Evolutionary conservation across 2,797 vertebrate genomes (phyloP), one percentile per base, ranked within the genome.

Genomic region (Apogon hyalosoma): DNA sequence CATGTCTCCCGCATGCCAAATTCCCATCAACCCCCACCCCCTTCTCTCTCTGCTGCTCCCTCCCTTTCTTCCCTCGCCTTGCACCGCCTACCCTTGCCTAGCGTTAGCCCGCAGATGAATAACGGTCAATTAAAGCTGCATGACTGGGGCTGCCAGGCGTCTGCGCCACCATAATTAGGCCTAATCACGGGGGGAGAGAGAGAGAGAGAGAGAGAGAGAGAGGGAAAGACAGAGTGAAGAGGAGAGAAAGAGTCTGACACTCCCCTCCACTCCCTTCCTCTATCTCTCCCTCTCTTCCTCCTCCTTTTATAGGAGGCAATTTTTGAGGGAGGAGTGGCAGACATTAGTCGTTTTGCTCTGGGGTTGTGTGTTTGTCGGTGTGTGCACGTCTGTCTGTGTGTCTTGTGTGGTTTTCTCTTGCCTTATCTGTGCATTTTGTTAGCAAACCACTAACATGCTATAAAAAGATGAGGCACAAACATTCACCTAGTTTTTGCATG

Each of bases 121-220:
- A 96, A 96, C 93, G 96, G 94, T 94, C 96, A 96, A 97, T 97
- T 97, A 97, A 96, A 96, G 95, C 95, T 93, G 94, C 95, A 90
- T 93, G 95, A 94, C 94, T 93, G 94, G 90, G 95, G 94, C 95
- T 88, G 93, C 93, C 95, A 95, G 95, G 95, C 92, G 95, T 93
- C 94, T 95, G 94, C 90, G 95, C 94, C 94, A 95, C 96, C 89
- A 94, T 96, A 97, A 97, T 97, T 97, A 97, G 96, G 95, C 92
- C 94, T 96, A 96, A 97, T 97, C 96, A 96, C 80, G 94, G 94
- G 91, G 89, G 93, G 93, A 28, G 71, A 83, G 65, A 68, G 82
- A 79, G 51, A 49, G 16, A 7, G 66, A 31, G 72, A 71, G 76
- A 69, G 74, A 69, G 67, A 70, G 59, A 66, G 67, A 63, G 53